Evolutionary conservation across 2,797 vertebrate genomes (phyloP).

Genomic region (Semotilus atromaculatus): DNA sequence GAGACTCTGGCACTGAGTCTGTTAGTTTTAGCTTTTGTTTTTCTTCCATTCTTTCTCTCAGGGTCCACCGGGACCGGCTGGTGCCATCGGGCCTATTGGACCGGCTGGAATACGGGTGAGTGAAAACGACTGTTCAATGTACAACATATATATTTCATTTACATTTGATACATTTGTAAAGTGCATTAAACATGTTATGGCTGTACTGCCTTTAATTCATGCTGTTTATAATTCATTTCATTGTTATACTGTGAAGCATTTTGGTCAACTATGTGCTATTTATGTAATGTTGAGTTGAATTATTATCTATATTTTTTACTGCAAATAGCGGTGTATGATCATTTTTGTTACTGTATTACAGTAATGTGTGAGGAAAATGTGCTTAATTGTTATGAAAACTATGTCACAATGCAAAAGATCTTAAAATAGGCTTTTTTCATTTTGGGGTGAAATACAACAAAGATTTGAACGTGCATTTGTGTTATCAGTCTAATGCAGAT

Average conservation of each 20-base stretch:
- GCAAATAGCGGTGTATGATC: neutral
- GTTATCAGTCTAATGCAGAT: neutral
- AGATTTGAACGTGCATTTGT: neutral
- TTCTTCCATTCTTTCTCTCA: constrained; percentile 61
- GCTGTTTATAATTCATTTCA: neutral
- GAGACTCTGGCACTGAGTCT: constrained; percentile 21
- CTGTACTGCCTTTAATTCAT: neutral
- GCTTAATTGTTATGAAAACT: neutral
- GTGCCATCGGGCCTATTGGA: constrained; percentile 85
- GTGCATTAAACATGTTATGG: neutral
- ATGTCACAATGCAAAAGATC: neutral
- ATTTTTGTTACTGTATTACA: neutral
- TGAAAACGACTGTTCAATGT: neutral
- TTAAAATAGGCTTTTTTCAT: neutral
- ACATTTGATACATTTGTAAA: neutral
- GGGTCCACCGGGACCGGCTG: constrained; percentile 88
- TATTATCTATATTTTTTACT: too few species aligned
- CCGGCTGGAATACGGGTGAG: constrained; percentile 90
- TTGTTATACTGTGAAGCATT: neutral
- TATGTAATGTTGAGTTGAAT: neutral
- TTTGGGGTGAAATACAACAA: neutral
- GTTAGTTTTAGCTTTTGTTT: constrained; percentile 38
- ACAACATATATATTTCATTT: neutral
- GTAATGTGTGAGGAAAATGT: neutral
- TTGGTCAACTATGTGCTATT: neutral